Conservation (phyloP, 2,113 vertebrate species). For the Podarcis muralis region DNA sequence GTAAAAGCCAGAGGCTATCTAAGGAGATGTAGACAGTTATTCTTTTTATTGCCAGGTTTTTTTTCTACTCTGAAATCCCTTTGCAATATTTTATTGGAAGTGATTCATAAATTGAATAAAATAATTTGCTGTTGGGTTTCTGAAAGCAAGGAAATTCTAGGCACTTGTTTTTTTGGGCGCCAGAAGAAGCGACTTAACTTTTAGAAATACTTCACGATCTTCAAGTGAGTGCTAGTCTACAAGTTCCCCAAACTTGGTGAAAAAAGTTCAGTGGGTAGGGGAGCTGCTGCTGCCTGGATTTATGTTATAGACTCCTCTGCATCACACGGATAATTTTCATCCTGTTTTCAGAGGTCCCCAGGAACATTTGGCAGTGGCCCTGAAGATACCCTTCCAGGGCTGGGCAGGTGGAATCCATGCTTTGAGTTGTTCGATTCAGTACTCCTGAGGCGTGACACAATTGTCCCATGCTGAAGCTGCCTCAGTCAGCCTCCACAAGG, state of each 20-base stretch:
- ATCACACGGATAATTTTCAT: background rate
- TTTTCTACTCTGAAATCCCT: no score
- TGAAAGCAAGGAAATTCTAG: background rate
- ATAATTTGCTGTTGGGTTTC: background rate
- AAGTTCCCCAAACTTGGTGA: background rate
- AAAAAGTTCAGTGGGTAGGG: no score
- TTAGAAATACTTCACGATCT: background rate
- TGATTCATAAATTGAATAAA: no score
- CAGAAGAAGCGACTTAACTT: background rate
- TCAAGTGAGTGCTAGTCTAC: background rate
- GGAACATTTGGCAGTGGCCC: background rate
- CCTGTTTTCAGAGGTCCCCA: no score
- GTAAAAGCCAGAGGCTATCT: background rate
- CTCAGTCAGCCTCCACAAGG: background rate
- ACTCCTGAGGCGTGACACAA: background rate
- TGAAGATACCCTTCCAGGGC: background rate
- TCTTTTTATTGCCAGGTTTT: no score
- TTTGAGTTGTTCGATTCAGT: background rate
- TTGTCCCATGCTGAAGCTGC: background rate
- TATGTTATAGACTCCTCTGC: no score
- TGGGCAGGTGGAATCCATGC: background rate
- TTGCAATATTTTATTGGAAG: no score
- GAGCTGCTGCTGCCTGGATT: background rate
- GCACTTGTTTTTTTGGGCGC: background rate
- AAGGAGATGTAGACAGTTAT: background rate